Evolutionary conservation across 2,888 invertebrate species (phyloP), one percentile per base, ranked within the genome.

Genomic region (Diadegma fenestrale): DNA sequence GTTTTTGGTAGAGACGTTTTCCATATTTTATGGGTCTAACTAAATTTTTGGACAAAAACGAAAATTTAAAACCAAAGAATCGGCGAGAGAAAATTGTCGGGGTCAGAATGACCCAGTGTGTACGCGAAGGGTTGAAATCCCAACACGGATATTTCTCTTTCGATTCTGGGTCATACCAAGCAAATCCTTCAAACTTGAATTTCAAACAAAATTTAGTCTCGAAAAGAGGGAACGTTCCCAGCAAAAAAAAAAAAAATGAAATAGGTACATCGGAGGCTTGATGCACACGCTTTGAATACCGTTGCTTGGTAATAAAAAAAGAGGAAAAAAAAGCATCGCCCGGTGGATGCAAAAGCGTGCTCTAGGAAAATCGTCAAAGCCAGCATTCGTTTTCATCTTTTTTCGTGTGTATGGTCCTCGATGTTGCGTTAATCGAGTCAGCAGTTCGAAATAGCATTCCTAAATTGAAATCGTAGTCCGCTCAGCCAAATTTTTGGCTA

Each of bases 361-460:
- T 30, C 51, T 48, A n/a, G 51, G 71, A 51, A 51, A 51, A 51
- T 71, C 48, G 51, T 71, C 71, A 71, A 71, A 73, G 58, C 51
- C 51, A 69, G 30, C 7, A 48, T 58, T 72, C 22, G 41, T 58
- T 72, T 54, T 72, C 14, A 19, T 37, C 58, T n/a, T 68, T 68
- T 68, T 54, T 71, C 64, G 76, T 48, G 76, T 48, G 63, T 64
- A 48, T 48, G 76, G 63, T 78, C 63, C 73, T 78, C 73, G 82
- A 85, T 79, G 79, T 48, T 85, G 85, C 85, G 85, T 82, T 85
- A 85, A 85, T 85, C 82, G 85, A 82, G 82, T 85, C 82, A 85
- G 71, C 58, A 82, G 85, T 85, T 85, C 85, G 85, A 85, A 85
- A 85, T 85, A 85, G 85, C 82, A 85, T 85, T 71, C 71, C 85